phyloP scores from a whole-genome alignment of 2,888 invertebrate species.

The Hemistola chrysoprasaria region DNA sequence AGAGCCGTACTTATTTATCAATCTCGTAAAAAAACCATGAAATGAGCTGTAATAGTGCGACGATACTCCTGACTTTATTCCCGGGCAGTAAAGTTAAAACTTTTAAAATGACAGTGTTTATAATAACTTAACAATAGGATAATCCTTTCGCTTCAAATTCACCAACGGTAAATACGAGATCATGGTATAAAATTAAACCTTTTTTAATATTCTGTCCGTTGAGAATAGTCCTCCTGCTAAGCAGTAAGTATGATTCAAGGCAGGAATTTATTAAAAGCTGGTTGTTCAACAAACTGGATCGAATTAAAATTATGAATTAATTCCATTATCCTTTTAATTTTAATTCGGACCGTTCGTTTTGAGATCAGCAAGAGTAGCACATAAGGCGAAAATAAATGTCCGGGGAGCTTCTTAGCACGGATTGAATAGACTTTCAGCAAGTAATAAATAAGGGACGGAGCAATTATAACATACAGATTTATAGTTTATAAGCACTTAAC shows the following conservation, averaged over 20 bases:
- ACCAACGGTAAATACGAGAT: no score
- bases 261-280: not conserved
- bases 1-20: slow-evolving; percentile 2
- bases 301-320: slow-evolving; percentile 11
- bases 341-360: slow-evolving; percentile 9
- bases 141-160: no score
- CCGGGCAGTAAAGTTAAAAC: slow-evolving; percentile 7
- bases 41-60: not conserved
- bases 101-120: no score
- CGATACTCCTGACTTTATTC: slow-evolving; percentile 3
- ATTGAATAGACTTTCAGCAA: no score
- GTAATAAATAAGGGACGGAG: no score
- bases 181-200: no score
- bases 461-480: no score
- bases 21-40: slow-evolving; percentile 6
- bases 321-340: slow-evolving; percentile 9
- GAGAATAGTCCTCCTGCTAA: no score
- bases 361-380: slow-evolving; percentile 16
- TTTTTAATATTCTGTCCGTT: no score
- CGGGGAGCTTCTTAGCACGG: slow-evolving; percentile 13
- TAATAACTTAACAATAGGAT: no score
- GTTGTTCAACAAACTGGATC: slow-evolving; percentile 6
- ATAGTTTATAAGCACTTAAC: no score
- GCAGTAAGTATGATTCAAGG: no score
- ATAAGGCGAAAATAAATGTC: slow-evolving; percentile 9